phyloP scores from a whole-genome alignment of 2,888 invertebrate species.

The Mythimna pallens region DNA sequence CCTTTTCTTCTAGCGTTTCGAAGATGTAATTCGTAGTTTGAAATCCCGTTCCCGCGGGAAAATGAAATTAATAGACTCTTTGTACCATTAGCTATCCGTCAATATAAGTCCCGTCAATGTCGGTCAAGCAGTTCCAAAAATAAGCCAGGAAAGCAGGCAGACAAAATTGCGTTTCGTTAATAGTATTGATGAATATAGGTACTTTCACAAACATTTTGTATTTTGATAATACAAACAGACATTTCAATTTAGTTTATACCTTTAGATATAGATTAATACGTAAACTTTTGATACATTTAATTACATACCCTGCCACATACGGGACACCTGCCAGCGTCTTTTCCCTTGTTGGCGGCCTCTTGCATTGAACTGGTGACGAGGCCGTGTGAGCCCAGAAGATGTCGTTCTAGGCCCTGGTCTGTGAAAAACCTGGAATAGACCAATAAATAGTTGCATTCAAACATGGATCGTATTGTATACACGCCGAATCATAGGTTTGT shows the following conservation, averaged over 20 bases:
- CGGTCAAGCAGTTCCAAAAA: background rate
- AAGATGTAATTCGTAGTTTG: no score
- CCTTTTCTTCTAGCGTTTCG: no score
- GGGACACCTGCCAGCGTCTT: slow-evolving; percentile 98
- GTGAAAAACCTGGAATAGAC: slow-evolving; percentile 95
- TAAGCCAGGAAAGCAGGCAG: background rate
- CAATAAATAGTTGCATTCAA: background rate
- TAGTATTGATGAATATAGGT: background rate
- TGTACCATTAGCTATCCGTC: background rate
- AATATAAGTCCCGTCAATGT: background rate
- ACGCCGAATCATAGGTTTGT: background rate
- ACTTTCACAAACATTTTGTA: no score
- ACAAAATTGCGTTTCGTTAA: background rate
- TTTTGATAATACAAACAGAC: no score
- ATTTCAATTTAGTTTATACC: no score
- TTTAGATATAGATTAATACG: no score
- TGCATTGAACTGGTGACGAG: slow-evolving; percentile 99
- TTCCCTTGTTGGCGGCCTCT: slow-evolving; percentile 98
- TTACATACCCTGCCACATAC: slow-evolving; percentile 96
- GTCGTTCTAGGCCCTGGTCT: slow-evolving; percentile 98
- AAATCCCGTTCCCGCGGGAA: no score
- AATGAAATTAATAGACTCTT: background rate
- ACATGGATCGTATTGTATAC: background rate
- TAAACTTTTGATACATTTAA: slow-evolving; percentile 1
- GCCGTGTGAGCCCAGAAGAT: slow-evolving; percentile 98